These are phyloP conservation scores for Sinodicranocentrus sp. DNA, from an alignment of 2,888 invertebrate genomes.

Conservation along the genomic window DNA sequence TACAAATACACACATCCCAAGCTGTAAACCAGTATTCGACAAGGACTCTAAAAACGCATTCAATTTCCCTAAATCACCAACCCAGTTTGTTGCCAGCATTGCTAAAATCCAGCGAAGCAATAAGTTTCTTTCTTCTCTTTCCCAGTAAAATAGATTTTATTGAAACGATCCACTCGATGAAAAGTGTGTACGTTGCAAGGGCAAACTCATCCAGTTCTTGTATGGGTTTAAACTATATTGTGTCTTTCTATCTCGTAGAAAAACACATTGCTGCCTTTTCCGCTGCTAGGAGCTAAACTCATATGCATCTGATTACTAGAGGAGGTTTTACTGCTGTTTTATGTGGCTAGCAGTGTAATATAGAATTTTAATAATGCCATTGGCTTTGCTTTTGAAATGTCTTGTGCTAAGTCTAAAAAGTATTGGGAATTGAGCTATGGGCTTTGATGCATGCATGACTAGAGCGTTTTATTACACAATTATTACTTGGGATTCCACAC, in stretches of 20 bases:
- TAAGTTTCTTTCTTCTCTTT: conserved; percentile 12
- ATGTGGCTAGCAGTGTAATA: conserved; percentile 32
- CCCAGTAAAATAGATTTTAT: conserved; percentile 48
- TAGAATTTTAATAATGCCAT: conserved; percentile 61
- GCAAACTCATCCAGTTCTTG: background rate
- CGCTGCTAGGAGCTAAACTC: too few relatives aligned
- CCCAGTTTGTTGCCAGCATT: background rate
- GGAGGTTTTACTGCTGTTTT: conserved; percentile 45
- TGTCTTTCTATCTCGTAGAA: too few relatives aligned
- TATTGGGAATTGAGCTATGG: conserved; percentile 40
- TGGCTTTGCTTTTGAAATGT: conserved; percentile 34
- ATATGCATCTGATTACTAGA: conserved; percentile 24
- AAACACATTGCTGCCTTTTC: too few relatives aligned
- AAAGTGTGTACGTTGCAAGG: background rate
- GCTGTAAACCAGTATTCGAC: background rate
- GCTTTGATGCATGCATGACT: conserved; percentile 62
- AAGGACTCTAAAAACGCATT: conserved; percentile 22
- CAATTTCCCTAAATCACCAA: conserved; percentile 50
- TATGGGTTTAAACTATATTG: background rate
- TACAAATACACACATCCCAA: too few relatives aligned
- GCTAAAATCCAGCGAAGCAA: conserved; percentile 6
- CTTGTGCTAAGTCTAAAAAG: conserved; percentile 8
- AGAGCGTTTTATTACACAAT: conserved; percentile 61
- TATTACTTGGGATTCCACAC: conserved; percentile 35
- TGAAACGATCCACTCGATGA: conserved; percentile 44